phyloP scores from a whole-genome alignment of 2,797 vertebrate genomes.

The Lerista edwardsae region DNA sequence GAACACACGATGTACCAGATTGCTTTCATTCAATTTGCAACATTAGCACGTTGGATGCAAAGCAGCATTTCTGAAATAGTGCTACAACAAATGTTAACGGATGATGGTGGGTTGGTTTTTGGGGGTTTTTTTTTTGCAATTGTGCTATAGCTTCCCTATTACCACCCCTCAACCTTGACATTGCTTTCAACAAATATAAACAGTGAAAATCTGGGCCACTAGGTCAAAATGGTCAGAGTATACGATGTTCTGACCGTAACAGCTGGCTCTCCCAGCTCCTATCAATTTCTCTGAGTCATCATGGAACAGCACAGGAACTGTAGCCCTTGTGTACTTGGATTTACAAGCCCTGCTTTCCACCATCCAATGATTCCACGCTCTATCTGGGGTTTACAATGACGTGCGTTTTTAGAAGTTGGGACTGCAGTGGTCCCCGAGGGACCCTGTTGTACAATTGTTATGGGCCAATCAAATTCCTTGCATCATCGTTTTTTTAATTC shows the following conservation, averaged over 20 bases:
- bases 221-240: slow-evolving; percentile 4
- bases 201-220: slow-evolving; percentile 10
- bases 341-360: background rate
- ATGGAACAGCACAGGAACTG: background rate
- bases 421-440: background rate
- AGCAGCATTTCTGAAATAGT: background rate
- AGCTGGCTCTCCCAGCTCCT: slow-evolving; percentile 7
- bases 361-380: background rate
- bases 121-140: slow-evolving; percentile 4
- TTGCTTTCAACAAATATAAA: slow-evolving; percentile 23
- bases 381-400: background rate
- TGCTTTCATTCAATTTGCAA: background rate
- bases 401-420: background rate
- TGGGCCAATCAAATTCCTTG: background rate
- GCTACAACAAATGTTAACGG: background rate
- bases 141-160: background rate
- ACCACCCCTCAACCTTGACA: background rate
- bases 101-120: background rate
- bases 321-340: background rate
- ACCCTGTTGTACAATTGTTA: background rate
- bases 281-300: slow-evolving; percentile 25
- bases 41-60: background rate
- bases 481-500: background rate
- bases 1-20: background rate
- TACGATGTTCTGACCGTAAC: slow-evolving; percentile 21